Percentiles rank a stretch among this genome's conserved stretches.
Evolutionary conservation across 2,113 vertebrate genomes (phyloP).

Genomic region (Oceanodroma tethys): DNA sequence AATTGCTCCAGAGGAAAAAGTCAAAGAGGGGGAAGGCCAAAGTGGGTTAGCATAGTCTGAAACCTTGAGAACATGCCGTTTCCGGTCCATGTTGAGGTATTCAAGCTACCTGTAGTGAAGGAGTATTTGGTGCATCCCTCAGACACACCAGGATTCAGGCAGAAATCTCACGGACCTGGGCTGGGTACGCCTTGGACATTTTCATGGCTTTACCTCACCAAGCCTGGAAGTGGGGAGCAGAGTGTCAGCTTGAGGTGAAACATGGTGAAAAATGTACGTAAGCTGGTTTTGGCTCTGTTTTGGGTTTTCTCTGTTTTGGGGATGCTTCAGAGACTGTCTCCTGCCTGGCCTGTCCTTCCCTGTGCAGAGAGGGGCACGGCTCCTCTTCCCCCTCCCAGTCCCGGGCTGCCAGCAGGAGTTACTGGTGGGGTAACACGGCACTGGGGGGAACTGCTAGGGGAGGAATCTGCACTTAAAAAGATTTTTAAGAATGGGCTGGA

Average conservation of each 20-base stretch:
- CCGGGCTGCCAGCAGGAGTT: background rate
- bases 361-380: accelerated
- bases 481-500: background rate
- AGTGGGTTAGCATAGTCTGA: conserved; percentile 50
- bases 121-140: background rate
- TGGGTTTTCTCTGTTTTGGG: background rate
- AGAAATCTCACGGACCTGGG: background rate
- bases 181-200: background rate
- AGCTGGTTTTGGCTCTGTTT: background rate
- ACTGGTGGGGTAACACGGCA: background rate
- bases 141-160: background rate
- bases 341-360: background rate
- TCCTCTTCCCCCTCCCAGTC: background rate
- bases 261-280: background rate
- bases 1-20: background rate
- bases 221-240: background rate
- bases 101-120: conserved; percentile 10
- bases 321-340: background rate
- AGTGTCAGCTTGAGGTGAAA: background rate
- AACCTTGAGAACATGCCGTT: background rate
- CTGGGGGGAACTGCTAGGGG: background rate
- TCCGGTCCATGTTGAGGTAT: conserved; percentile 46
- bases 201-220: background rate
- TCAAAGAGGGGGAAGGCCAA: conserved; percentile 6
- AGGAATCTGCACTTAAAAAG: background rate